Base-by-base conservation (phyloP, 2,113 vertebrate species). In the Microcebus lehilahytsara region DNA sequence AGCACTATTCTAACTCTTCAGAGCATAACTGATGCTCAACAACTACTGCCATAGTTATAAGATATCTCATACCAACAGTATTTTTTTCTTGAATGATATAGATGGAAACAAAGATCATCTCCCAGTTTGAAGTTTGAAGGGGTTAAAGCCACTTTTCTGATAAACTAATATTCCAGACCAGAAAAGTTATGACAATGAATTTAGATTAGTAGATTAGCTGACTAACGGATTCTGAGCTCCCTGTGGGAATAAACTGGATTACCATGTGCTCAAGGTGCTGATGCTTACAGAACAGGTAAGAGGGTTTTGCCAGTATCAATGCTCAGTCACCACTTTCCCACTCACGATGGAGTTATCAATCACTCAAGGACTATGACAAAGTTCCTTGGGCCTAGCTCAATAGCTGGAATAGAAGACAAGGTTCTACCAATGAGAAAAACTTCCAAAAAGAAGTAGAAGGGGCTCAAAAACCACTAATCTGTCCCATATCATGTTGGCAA, bases 201-300 rank as follows among this genome's bases (percentile, higher is more conserved):
- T 92, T 92, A 64, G 6, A 37, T 53, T 42, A 53, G 3, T 16
- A 85, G 22, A 85, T 66, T 85, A 93, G 84, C 10, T 56, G 40
- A 96, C 23, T 23, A 60, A 49, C 34, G 34, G 32, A 49, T 90
- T 86, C 13, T 84, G 53, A 53, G 2, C 9, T 79, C 27, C 80
- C 46, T 79, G 9, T 27, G 32, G 27, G 17, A 53, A 66, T 72
- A 64, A 69, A 46, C 14, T 88, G 19, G 20, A 81, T 79, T 3
- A 72, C 9, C 2, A 62, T 19, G 1, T 23, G 19, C 19, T 66
- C 5, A 17, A 75, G 37, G 13, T 23, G 74, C 20, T 0, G 0
- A 75, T 85, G n/a, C 40, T 32, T 32, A 85, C 25, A 32, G 19
- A 81, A 51, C 20, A 56, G 49, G 17, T 34, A 72, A 17, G 10